These are phyloP conservation scores for Drosophila seguyi DNA, from an alignment of 1,140 invertebrate genomes.

Conservation along the genomic window DNA sequence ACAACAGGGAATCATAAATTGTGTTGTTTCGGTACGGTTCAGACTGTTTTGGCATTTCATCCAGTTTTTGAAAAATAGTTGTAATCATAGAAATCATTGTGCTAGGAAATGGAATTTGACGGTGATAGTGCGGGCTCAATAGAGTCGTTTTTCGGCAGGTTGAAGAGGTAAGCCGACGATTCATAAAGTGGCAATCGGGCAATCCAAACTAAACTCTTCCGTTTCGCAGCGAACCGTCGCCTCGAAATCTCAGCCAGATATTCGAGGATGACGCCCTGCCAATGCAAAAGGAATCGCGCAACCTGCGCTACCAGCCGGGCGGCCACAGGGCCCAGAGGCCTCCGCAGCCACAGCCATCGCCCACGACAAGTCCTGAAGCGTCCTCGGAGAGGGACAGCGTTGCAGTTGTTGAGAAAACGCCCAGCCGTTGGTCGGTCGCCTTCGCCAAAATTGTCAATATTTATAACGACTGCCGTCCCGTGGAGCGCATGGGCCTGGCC, in stretches of 20 bases:
- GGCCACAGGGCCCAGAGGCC: background rate
- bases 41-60: background rate
- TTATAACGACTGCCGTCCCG: constrained; percentile 34
- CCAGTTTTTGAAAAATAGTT: background rate
- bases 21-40: background rate
- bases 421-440: background rate
- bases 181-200: too few species aligned
- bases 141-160: background rate
- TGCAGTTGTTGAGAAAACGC: background rate
- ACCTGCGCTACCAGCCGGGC: constrained; percentile 1
- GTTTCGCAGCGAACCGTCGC: background rate
- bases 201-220: background rate
- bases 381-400: background rate
- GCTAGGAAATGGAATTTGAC: background rate
- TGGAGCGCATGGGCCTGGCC: constrained; percentile 67
- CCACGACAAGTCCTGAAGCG: too few species aligned
- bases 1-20: background rate
- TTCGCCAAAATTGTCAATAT: constrained; percentile 64
- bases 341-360: background rate
- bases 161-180: constrained; percentile 2
- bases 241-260: background rate
- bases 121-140: background rate
- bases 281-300: background rate
- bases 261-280: background rate
- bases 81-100: too few species aligned